Base-by-base conservation (phyloP, 2,113 vertebrate genomes). In the Petrocephalus zakoni region DNA sequence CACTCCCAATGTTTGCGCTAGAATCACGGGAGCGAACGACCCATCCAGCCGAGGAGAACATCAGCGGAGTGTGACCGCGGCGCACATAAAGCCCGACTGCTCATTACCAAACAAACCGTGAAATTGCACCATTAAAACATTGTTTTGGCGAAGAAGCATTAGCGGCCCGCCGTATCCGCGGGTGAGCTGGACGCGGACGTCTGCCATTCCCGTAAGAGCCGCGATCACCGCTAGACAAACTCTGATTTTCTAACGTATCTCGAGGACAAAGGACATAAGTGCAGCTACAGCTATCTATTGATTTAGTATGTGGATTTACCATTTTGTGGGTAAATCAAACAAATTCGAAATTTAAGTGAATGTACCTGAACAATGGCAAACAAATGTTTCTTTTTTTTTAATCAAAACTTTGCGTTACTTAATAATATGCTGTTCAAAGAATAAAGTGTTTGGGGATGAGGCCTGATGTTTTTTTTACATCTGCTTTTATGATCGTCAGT, bases 1-100 rank as follows among this genome's bases (percentile, higher is more conserved):
- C 61, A 88, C 90, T 91, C 88, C 85, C 83, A 89, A 88, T 90
- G 85, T 86, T 89, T 88, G 75, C 58, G 25, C 53, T 89, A 42
- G 81, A 90, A 90, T 34, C 7, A 46, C 37, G 37, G 52, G 83
- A 84, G 47, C 53, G 19, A 87, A 72, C 81, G 56, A 49, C 42
- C 49, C 51, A n/a, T 49, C 29, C 46, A 64, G 51, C 11, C 8
- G 51, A 34, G 37, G 19, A 37, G 56, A 52, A 53, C 8, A 37
- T 87, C 58, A 64, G 19, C 47, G 47, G 46, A 10, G 47, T 61
- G 86, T 91, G 90, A 87, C 42, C 42, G 29, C 3, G 81, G 56
- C 29, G 29, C 49, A 61, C 53, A 86, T 78, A 37, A 86, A 82
- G 51, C 21, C 46, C 22, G 25, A 17, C 22, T 58, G 29, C 87